Evolutionary conservation across 2,113 vertebrate species (phyloP), one percentile per base, ranked within the genome.

Genomic region (Beaufortia kweichowensis): DNA sequence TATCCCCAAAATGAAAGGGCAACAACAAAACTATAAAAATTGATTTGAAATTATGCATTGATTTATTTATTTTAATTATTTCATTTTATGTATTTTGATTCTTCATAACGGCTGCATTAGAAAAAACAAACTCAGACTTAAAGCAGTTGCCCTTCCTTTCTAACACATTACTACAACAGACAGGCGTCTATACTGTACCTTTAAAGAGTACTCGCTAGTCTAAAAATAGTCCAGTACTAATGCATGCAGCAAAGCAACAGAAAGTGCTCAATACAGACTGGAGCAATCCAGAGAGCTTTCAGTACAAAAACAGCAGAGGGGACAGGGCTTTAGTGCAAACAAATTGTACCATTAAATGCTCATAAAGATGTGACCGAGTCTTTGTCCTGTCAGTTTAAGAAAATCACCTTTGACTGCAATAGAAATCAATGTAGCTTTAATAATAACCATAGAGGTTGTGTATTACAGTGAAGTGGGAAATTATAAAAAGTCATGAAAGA

Each of bases 201-300:
- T 72, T 69, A 74, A 15, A 73, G 28, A 61, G 59, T 7, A 35
- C 66, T 39, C 24, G 5, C 8, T 50, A 50, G 17, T 69, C 69
- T 62, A 63, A 75, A 78, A 74, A 67, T 71, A 73, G 43, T 74
- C 41, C 71, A 73, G 53, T 56, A 59, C 35, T 75, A 85, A 79
- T 77, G 46, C 94, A 95, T 95, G 94, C 94, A 93, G 90, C 89
- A 91, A 93, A 93, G 87, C 89, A 90, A 92, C 33, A 65, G 41
- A 80, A 90, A 88, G 86, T 87, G 88, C 79, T 82, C 24, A 86
- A 87, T 79, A 31, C 23, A 84, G 74, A 79, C 68, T 75, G 74
- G 60, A 76, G 75, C 75, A 83, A 80, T 76, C 75, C 75, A 76
- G 79, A 53, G 23, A 55, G 55, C 23, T 78, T 43, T 67, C 59